Evolutionary conservation across 2,888 invertebrate genomes (phyloP).

Genomic region (Anticlea derivata): DNA sequence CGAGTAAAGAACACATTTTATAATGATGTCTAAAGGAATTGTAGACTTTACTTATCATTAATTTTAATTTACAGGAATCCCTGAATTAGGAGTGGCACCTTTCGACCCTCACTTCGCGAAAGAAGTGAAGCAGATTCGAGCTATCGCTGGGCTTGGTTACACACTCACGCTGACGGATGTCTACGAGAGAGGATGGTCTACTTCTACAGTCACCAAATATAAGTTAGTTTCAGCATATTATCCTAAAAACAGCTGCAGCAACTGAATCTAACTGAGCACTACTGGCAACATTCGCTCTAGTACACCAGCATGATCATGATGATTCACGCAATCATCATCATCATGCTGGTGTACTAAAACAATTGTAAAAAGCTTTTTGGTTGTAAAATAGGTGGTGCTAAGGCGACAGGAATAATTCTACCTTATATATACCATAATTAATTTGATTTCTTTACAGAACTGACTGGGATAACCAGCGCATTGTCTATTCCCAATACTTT

Average conservation of each 20-base stretch:
- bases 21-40: not conserved
- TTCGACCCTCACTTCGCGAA: slow-evolving; percentile 91
- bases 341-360: no score
- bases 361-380: no score
- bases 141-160: slow-evolving; percentile 86
- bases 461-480: slow-evolving; percentile 85
- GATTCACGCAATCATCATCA: no score
- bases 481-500: slow-evolving; percentile 92
- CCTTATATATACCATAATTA: no score
- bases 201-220: slow-evolving; percentile 90
- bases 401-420: no score
- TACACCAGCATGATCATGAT: no score
- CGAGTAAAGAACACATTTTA: no score
- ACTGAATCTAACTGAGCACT: no score
- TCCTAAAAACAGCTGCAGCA: no score
- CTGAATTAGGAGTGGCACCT: slow-evolving; percentile 88
- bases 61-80: slow-evolving; percentile 82
- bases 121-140: slow-evolving; percentile 86
- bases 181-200: slow-evolving; percentile 90
- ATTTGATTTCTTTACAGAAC: slow-evolving; percentile 73
- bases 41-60: not conserved
- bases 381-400: no score
- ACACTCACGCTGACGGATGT: slow-evolving; percentile 88
- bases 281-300: no score
- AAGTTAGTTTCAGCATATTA: slow-evolving; percentile 74